Evolutionary conservation across 37 sponge, comb jelly and placozoan species (phyloP), one percentile per base, ranked within the genome.

Genomic region (Eunapius fragilis): DNA sequence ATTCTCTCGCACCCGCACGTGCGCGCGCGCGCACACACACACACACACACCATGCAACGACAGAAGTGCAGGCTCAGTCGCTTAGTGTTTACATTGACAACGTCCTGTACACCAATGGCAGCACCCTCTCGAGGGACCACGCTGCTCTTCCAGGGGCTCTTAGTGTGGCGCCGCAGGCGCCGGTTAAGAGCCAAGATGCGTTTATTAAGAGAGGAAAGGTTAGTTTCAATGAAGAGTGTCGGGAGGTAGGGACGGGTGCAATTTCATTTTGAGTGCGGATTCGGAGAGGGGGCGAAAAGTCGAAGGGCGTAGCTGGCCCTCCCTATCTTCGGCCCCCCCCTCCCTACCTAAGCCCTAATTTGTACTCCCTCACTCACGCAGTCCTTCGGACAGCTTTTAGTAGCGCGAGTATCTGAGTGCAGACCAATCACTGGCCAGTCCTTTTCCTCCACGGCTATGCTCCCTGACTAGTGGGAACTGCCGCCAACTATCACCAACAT

Each of bases 341-440:
- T n/a, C n/a, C n/a, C n/a, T n/a, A n/a, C n/a, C n/a, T n/a, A n/a
- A n/a, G n/a, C n/a, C n/a, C n/a, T n/a, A n/a, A n/a, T n/a, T n/a
- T n/a, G n/a, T n/a, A n/a, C n/a, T n/a, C n/a, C n/a, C n/a, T n/a
- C n/a, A n/a, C n/a, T n/a, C n/a, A n/a, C n/a, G n/a, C n/a, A n/a
- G n/a, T n/a, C n/a, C n/a, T n/a, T n/a, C n/a, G n/a, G n/a, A n/a
- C n/a, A n/a, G n/a, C n/a, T n/a, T n/a, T n/a, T n/a, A n/a, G n/a
- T n/a, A n/a, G 94, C 87, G 31, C 81, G 75, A 70, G 82, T 76
- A 83, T 93, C 90, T 27, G 90, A 80, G 37, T 83, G 87, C 72
- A 87, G 90, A 28, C 94, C 94, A 37, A 87, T 89, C 31, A 85
- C 75, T 33, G 87, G 71, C 0, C 84, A 67, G 69, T 87, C 90